Evolutionary conservation across 2,888 invertebrate species (phyloP).

Genomic region (Nomada flava): DNA sequence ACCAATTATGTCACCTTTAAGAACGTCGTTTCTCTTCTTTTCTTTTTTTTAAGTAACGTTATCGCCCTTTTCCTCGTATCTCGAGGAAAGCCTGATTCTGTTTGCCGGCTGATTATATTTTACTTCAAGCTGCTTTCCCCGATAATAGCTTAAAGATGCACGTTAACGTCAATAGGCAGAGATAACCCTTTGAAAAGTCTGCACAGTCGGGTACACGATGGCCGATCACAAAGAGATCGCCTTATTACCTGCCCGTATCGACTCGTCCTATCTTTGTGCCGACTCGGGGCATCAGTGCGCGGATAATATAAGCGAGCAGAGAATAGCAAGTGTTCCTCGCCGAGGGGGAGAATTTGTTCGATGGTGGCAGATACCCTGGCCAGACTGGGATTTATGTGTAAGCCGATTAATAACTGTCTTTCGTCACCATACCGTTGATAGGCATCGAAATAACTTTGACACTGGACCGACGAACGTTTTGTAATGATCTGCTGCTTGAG

Average conservation of each 20-base stretch:
- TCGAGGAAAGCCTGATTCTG: slow-evolving; percentile 12
- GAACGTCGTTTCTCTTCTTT: too few species aligned
- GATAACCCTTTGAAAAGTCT: slow-evolving; percentile 63
- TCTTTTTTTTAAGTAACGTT: neutral
- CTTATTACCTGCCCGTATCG: slow-evolving; percentile 67
- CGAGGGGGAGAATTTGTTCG: slow-evolving; percentile 37
- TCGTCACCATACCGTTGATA: neutral
- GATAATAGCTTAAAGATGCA: slow-evolving; percentile 58
- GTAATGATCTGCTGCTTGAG: neutral
- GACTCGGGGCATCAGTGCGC: slow-evolving; percentile 51
- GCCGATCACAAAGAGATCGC: slow-evolving; percentile 67
- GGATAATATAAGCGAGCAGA: slow-evolving; percentile 45
- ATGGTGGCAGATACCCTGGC: slow-evolving; percentile 1
- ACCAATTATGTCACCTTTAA: too few species aligned
- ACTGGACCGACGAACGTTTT: neutral
- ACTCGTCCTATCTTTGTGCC: slow-evolving; percentile 63
- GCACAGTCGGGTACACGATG: slow-evolving; percentile 58
- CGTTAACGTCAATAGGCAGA: slow-evolving; percentile 51
- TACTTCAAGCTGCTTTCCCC: slow-evolving; percentile 38
- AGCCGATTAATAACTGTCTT: slow-evolving; percentile 22
- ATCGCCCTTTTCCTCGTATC: neutral
- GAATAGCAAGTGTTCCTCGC: slow-evolving; percentile 38
- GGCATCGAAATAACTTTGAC: neutral
- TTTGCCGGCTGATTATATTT: slow-evolving; percentile 48
- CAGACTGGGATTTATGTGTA: neutral